These are phyloP conservation scores for Nephotettix cincticeps DNA, from an alignment of 1,140 invertebrate species.

Conservation along the genomic window DNA sequence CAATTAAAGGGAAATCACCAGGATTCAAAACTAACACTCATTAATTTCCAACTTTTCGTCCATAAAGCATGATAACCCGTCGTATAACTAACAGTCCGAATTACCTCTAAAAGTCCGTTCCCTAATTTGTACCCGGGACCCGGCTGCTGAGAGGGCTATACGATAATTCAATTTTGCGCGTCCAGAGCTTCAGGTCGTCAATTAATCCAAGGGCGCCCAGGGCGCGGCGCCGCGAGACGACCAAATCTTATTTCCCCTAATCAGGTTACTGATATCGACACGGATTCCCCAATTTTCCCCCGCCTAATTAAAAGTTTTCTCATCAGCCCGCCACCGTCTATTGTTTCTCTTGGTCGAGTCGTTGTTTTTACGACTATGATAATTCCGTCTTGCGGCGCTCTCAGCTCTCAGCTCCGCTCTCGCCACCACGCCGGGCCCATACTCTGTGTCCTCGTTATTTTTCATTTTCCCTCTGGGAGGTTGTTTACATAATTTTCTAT, in stretches of 20 bases:
- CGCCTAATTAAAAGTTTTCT: conserved; percentile 22
- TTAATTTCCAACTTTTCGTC: conserved; percentile 16
- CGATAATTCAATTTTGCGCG: too few relatives aligned
- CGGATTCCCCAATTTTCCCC: conserved; percentile 18
- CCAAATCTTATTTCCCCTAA: conserved; percentile 7
- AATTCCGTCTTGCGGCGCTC: neutral
- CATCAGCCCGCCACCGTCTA: conserved; percentile 3
- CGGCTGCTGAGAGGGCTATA: too few relatives aligned
- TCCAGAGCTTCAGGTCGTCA: too few relatives aligned
- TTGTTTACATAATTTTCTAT: conserved; percentile 4
- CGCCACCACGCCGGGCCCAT: too few relatives aligned
- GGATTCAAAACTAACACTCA: conserved; percentile 11
- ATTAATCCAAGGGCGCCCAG: too few relatives aligned
- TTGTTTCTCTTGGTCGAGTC: neutral
- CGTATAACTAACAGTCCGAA: neutral
- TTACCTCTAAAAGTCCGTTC: neutral
- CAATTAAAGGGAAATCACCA: conserved; percentile 18
- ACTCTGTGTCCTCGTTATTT: neutral
- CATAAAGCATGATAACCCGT: conserved; percentile 15
- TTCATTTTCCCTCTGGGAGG: neutral
- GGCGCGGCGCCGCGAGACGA: too few relatives aligned
- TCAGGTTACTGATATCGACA: conserved; percentile 8
- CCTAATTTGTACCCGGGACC: neutral
- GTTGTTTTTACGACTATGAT: conserved; percentile 22
- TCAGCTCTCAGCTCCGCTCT: conserved; percentile 1